phyloP scores from a whole-genome alignment of 2,113 vertebrate species.

The Lophochroa leadbeateri region DNA sequence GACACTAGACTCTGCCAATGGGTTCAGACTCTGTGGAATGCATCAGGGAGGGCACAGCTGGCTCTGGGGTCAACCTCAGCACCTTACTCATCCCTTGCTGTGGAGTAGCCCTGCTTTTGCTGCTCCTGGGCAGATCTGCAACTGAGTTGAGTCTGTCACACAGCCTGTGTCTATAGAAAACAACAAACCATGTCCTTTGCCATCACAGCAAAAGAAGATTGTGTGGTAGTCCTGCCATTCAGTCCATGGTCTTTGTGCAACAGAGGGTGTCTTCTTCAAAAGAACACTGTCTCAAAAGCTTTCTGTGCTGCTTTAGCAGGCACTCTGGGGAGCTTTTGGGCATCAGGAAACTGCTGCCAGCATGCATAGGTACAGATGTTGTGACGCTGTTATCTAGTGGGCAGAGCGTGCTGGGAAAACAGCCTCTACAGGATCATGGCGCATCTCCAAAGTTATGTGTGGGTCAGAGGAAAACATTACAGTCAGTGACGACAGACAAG shows the following conservation, averaged over 20 bases:
- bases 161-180: neutral
- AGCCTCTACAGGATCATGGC: neutral
- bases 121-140: neutral
- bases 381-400: neutral
- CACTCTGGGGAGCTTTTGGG: fast-evolving
- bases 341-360: neutral
- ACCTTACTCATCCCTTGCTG: fast-evolving
- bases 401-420: neutral
- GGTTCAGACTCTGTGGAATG: neutral
- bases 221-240: neutral
- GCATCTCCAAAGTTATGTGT: fast-evolving
- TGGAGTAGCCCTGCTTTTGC: neutral
- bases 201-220: fast-evolving
- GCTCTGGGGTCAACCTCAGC: neutral
- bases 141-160: neutral
- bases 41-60: neutral
- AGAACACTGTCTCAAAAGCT: neutral
- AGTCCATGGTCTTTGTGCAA: neutral
- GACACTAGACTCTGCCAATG: neutral
- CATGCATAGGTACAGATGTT: too few species aligned
- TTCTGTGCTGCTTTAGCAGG: neutral
- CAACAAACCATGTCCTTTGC: neutral
- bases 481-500: neutral
- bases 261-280: neutral
- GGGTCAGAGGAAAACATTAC: neutral